phyloP scores from a whole-genome alignment of 2,797 vertebrate species.

The Bovichtus diacanthus region DNA sequence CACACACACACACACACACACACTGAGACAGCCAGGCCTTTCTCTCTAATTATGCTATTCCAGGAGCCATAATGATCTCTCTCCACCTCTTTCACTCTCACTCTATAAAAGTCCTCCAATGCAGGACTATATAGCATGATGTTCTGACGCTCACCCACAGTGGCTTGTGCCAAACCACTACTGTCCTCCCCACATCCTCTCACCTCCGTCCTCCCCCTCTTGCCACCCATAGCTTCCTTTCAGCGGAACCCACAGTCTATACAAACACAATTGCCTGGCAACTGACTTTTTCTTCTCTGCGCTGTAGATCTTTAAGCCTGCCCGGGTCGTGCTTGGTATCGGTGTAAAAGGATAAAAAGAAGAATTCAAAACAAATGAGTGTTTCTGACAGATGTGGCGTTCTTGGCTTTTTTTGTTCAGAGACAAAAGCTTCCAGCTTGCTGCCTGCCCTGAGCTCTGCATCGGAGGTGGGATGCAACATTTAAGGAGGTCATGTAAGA shows the following conservation, averaged over 20 bases:
- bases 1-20: conserved; percentile 27
- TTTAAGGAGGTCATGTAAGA: conserved; percentile 65
- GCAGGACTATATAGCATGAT: conserved; percentile 42
- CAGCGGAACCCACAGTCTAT: conserved; percentile 57
- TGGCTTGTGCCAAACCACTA: conserved; percentile 65
- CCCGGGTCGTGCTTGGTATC: conserved; percentile 42
- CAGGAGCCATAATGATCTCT: conserved; percentile 77
- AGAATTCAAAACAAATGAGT: conserved; percentile 68
- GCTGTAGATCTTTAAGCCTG: conserved; percentile 49
- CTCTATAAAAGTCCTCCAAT: conserved; percentile 68
- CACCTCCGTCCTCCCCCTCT: conserved; percentile 57
- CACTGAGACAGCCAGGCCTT: conserved; percentile 33
- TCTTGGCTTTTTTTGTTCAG: conserved; percentile 62
- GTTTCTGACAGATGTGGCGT: conserved; percentile 60
- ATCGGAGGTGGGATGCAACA: conserved; percentile 42
- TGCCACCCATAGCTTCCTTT: conserved; percentile 57
- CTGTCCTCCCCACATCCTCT: conserved; percentile 79
- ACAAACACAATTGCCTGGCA: conserved; percentile 67
- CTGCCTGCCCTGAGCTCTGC: conserved; percentile 15
- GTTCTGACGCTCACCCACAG: conserved; percentile 45
- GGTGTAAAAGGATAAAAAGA: conserved; percentile 40
- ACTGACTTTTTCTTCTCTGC: conserved; percentile 32
- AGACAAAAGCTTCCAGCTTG: conserved; percentile 66
- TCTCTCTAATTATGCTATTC: conserved; percentile 82
- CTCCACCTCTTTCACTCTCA: conserved; percentile 66